Evolutionary conservation across 2,113 vertebrate species (phyloP).

Genomic region (Gambusia affinis): DNA sequence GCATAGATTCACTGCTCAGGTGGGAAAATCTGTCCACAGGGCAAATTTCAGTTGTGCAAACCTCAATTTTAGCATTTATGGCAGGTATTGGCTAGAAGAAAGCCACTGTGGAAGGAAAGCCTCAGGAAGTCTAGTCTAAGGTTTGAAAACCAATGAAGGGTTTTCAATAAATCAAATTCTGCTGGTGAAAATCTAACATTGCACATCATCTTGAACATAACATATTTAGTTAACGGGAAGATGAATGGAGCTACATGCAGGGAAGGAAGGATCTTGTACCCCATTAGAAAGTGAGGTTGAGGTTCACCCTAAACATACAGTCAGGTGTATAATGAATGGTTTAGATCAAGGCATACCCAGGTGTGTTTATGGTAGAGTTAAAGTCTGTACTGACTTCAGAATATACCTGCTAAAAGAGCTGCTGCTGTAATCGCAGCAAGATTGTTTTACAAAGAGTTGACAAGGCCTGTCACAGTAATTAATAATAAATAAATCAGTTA

Average conservation of each 20-base stretch:
- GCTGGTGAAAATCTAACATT: background rate
- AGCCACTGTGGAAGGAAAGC: background rate
- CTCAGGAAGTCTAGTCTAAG: background rate
- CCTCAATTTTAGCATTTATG: no score
- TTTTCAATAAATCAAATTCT: background rate
- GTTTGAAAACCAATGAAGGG: background rate
- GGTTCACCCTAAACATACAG: background rate
- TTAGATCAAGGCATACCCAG: background rate
- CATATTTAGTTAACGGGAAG: background rate
- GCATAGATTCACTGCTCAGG: background rate
- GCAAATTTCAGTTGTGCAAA: no score
- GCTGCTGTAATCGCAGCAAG: background rate
- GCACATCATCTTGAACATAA: background rate
- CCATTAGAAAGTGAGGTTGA: background rate
- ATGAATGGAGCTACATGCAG: background rate
- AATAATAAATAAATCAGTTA: no score
- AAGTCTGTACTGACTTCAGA: background rate
- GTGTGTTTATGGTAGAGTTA: background rate
- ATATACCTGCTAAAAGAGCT: no score
- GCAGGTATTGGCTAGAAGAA: background rate
- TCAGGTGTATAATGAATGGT: background rate
- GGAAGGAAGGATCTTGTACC: background rate
- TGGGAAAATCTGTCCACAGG: background rate
- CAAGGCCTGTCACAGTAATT: no score
- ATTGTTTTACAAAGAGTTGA: background rate